Conservation (phyloP, 2,888 invertebrate genomes). For the Pomacea canaliculata region DNA sequence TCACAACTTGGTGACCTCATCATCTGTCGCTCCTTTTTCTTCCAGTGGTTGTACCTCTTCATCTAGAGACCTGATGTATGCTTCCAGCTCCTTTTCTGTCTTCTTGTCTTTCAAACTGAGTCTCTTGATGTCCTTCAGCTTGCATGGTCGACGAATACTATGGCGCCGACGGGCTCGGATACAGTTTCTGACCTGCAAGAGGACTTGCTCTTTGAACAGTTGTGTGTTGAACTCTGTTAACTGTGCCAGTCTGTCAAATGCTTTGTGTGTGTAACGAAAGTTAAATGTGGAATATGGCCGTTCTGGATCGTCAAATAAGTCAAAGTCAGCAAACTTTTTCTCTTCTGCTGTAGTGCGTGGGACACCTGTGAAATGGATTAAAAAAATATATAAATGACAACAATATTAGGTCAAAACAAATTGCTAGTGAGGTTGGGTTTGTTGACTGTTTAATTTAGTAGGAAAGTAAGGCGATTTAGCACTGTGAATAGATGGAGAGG, state of each 20-base stretch:
- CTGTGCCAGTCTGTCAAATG: slow-evolving; percentile 69
- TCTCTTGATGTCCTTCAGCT: slow-evolving; percentile 51
- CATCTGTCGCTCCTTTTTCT: slow-evolving; percentile 8
- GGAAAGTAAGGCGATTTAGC: too few species aligned
- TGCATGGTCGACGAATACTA: slow-evolving; percentile 50
- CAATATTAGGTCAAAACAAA: too few species aligned
- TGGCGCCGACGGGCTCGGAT: slow-evolving; percentile 52
- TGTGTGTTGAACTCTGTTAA: slow-evolving; percentile 71
- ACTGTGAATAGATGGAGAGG: too few species aligned
- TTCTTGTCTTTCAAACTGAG: slow-evolving; percentile 40
- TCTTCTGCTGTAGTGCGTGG: slow-evolving; percentile 69
- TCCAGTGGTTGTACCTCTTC: slow-evolving; percentile 25
- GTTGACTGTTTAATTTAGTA: too few species aligned
- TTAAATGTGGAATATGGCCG: slow-evolving; percentile 71
- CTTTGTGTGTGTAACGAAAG: slow-evolving; percentile 68
- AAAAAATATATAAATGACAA: too few species aligned
- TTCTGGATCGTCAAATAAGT: slow-evolving; percentile 69
- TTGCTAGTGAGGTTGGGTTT: too few species aligned
- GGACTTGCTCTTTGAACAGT: slow-evolving; percentile 63
- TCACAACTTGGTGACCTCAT: too few species aligned
- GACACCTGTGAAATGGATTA: too few species aligned
- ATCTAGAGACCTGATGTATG: slow-evolving; percentile 33
- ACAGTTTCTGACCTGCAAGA: slow-evolving; percentile 61
- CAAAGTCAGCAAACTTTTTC: slow-evolving; percentile 69
- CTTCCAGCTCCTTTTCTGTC: slow-evolving; percentile 34